Evolutionary conservation across 2,888 invertebrate genomes (phyloP).

Genomic region (Hylaea fasciaria): DNA sequence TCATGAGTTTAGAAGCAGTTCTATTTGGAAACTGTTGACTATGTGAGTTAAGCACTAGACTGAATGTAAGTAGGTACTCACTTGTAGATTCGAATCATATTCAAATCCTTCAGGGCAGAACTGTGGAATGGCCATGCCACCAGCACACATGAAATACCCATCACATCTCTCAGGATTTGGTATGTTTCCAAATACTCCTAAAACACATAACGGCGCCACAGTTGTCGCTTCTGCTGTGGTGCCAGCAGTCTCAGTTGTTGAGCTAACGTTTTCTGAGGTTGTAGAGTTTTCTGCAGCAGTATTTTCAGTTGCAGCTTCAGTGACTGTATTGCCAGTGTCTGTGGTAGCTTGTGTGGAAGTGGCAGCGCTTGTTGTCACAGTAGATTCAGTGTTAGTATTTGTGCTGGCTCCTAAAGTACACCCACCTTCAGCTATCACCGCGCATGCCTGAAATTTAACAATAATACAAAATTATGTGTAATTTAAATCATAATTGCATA

Average conservation of each 20-base stretch:
- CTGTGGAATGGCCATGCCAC: slow-evolving; percentile 23
- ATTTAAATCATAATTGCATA: no score
- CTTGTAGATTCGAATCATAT: background rate
- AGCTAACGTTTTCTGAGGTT: slow-evolving; percentile 1
- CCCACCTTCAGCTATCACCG: background rate
- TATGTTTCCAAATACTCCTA: slow-evolving; percentile 19
- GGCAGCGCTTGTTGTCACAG: no score
- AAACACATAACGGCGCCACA: slow-evolving; percentile 17
- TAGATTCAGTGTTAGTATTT: no score
- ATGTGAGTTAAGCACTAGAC: no score
- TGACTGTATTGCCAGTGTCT: slow-evolving; percentile 6
- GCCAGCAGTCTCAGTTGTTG: slow-evolving; percentile 1
- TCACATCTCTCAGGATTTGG: slow-evolving; percentile 29
- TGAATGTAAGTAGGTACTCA: background rate
- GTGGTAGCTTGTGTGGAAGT: no score
- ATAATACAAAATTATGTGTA: background rate
- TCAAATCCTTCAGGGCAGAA: slow-evolving; percentile 26
- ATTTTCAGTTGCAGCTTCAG: slow-evolving; percentile 9
- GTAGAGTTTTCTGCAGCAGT: background rate
- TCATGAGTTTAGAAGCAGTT: no score
- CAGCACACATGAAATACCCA: slow-evolving; percentile 30
- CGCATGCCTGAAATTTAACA: background rate
- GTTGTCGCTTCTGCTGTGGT: slow-evolving; percentile 19
- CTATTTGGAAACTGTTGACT: no score
- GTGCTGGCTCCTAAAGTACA: no score